Evolutionary conservation across 1,140 invertebrate species (phyloP), one percentile per base, ranked within the genome.

Genomic region (Drosophila repleta): DNA sequence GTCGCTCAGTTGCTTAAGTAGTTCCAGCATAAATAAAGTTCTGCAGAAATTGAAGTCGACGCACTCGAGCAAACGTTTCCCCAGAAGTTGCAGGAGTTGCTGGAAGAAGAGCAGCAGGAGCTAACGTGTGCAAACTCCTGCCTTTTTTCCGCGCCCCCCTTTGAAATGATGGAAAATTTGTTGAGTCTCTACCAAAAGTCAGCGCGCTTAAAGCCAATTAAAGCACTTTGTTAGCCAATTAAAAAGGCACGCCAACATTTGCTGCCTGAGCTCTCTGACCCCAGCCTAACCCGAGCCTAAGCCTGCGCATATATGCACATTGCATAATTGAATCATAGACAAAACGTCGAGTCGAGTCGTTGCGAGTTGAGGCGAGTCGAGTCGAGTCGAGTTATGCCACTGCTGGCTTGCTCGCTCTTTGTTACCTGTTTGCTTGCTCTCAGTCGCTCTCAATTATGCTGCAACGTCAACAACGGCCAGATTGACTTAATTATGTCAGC

Each of bases 401-500:
- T 2, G 61, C 52, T 35, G 17, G 39, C 63, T 26, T 18, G 32
- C 35, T 67, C 26, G 45, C 45, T 62, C 70, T 43, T 61, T 56
- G 60, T 60, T 68, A 37, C 35, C 56, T 57, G 39, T 35, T 73
- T 58, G 48, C 43, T 24, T 18, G 75, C 71, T 69, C 70, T 67
- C 70, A 74, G 69, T 62, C 67, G 64, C 62, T 80, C 82, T 88
- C 82, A 87, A 87, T 87, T 87, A 87, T 87, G 83, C 83, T 76
- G 78, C 60, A 84, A 68, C 73, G 81, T 73, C 80, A 85, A 80
- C 80, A 84, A 62, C 74, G 63, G 69, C 48, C 69, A 76, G 82
- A 87, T 87, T 87, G 83, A 88, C 82, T 87, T 87, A 87, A 87
- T 87, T 87, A 87, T 87, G 82, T 82, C 78, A 76, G 73, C 79